These are phyloP conservation scores for Calyptommatus sinebrachiatus DNA, from an alignment of 2,113 vertebrate species.

Conservation along the genomic window DNA sequence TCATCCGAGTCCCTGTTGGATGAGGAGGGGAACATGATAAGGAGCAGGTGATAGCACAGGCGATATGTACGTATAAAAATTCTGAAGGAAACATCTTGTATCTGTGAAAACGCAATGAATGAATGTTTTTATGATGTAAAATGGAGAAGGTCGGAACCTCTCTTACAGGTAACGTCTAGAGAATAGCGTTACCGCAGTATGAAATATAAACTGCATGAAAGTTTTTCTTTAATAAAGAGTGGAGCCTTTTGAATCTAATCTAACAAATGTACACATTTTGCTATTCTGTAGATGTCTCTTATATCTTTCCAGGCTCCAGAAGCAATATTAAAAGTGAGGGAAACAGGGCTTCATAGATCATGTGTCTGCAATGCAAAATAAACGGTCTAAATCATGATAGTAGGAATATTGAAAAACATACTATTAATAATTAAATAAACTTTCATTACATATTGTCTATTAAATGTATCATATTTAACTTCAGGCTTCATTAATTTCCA, in stretches of 20 bases:
- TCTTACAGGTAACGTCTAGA: no score
- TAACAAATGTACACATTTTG: neutral
- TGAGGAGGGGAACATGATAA: no score
- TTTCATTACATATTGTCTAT: constrained; percentile 44
- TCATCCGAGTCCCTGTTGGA: no score
- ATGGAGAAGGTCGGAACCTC: no score
- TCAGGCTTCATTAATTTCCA: constrained; percentile 17
- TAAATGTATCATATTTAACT: constrained; percentile 18
- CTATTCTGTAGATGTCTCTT: no score
- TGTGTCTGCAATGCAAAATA: neutral
- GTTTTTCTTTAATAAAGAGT: neutral
- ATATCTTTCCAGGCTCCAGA: no score
- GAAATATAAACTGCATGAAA: neutral
- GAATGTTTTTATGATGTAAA: neutral
- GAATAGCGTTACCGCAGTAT: neutral
- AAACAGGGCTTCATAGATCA: no score
- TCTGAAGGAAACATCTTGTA: no score
- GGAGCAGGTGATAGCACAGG: no score
- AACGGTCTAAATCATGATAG: neutral
- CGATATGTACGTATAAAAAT: no score
- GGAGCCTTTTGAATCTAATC: neutral
- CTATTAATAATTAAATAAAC: neutral
- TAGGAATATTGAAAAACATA: neutral
- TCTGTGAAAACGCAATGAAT: no score
- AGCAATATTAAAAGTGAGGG: no score